These are phyloP conservation scores for Horisme vitalbata DNA, from an alignment of 2,888 invertebrate species.

Conservation along the genomic window DNA sequence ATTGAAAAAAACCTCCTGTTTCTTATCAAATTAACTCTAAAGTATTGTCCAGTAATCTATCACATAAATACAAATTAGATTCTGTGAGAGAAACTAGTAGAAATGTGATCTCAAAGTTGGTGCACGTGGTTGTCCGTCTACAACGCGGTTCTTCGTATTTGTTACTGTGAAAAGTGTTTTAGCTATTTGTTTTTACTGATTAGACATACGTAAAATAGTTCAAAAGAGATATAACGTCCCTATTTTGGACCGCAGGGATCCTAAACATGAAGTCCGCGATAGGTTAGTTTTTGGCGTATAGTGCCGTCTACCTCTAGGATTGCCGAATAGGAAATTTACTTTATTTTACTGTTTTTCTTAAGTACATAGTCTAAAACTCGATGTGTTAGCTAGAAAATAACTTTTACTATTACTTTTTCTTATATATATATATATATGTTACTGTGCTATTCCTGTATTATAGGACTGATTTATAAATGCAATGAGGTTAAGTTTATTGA, in stretches of 20 bases:
- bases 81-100: constrained; percentile 41
- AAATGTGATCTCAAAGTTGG: constrained; percentile 47
- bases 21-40: constrained; percentile 19
- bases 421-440: no score
- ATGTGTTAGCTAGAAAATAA: no score
- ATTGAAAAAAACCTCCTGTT: constrained; percentile 32
- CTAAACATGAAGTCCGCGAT: not conserved
- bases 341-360: no score
- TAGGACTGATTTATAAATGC: no score
- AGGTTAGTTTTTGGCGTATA: constrained; percentile 12
- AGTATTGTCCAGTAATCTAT: constrained; percentile 21
- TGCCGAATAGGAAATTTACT: no score
- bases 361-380: no score
- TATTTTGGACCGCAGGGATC: no score
- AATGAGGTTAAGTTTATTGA: no score
- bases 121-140: constrained; percentile 59
- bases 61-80: constrained; percentile 17
- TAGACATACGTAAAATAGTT: not conserved
- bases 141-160: constrained; percentile 11
- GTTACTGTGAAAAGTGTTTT: constrained; percentile 14
- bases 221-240: no score
- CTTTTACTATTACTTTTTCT: no score
- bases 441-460: no score
- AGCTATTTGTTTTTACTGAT: not conserved
- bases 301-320: not conserved